Evolutionary conservation across 2,797 vertebrate species (phyloP).

Genomic region (Pelochelys cantorii): DNA sequence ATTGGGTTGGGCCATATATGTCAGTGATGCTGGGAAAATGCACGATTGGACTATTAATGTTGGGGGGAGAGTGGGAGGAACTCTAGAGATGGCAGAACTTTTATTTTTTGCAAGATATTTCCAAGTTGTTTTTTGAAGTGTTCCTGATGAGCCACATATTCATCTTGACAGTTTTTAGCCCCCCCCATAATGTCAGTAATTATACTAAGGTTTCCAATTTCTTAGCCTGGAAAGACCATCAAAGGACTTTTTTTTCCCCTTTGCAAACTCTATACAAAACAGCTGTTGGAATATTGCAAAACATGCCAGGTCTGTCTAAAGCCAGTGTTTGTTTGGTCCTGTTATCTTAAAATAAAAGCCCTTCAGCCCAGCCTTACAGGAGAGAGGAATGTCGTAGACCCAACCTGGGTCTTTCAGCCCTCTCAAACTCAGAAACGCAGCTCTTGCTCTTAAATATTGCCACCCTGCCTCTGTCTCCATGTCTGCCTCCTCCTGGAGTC

Average conservation of each 20-base stretch:
- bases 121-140: background rate
- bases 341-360: background rate
- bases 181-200: no score
- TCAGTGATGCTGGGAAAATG: background rate
- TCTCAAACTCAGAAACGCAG: background rate
- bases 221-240: background rate
- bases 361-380: background rate
- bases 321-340: no score
- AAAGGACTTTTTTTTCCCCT: background rate
- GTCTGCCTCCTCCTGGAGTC: accelerated
- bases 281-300: background rate
- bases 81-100: background rate
- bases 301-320: background rate
- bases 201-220: no score
- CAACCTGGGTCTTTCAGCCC: accelerated
- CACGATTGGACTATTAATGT: background rate
- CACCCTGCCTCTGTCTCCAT: background rate
- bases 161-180: background rate
- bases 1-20: background rate
- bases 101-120: background rate
- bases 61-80: accelerated
- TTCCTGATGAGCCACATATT: background rate
- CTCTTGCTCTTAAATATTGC: background rate
- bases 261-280: background rate
- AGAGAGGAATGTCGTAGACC: accelerated